Evolutionary conservation across 2,888 invertebrate genomes (phyloP).

Genomic region (Cheilosia vernalis): DNA sequence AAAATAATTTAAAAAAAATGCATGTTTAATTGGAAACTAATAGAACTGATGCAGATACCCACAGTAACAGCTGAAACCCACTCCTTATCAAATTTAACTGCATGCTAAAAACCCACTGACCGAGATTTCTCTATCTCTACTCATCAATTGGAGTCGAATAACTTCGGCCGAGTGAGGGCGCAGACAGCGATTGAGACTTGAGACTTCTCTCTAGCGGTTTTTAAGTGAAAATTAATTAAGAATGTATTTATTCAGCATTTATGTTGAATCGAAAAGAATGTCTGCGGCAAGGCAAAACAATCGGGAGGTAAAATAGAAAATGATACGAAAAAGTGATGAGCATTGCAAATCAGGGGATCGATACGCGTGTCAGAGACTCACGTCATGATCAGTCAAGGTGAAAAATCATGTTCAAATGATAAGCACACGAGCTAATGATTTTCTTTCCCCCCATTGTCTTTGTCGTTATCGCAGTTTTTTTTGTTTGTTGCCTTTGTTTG

Average conservation of each 20-base stretch:
- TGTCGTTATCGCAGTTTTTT: neutral
- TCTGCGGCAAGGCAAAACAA: neutral
- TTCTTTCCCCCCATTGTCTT: conserved; percentile 3
- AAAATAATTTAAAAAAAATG: neutral
- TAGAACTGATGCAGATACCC: neutral
- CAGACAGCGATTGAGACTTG: neutral
- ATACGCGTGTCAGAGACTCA: conserved; percentile 58
- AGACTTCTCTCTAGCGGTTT: conserved; percentile 25
- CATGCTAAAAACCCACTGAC: conserved; percentile 36
- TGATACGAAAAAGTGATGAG: conserved; percentile 1
- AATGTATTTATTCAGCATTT: conserved; percentile 68
- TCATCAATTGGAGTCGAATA: conserved; percentile 10
- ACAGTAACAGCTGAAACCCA: neutral
- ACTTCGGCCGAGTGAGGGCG: neutral
- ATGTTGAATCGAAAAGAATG: conserved; percentile 34
- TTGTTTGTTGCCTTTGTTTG: neutral
- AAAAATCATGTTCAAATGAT: conserved; percentile 61
- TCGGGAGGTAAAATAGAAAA: neutral
- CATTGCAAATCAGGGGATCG: conserved; percentile 53
- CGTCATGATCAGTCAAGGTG: conserved; percentile 65
- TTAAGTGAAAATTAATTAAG: conserved; percentile 71
- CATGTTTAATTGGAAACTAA: conserved; percentile 10
- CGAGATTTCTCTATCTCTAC: conserved; percentile 43
- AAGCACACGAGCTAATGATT: conserved; percentile 33
- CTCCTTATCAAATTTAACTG: conserved; percentile 30